Evolutionary conservation across 2,888 invertebrate species (phyloP).

Genomic region (Heliconius charithonia): DNA sequence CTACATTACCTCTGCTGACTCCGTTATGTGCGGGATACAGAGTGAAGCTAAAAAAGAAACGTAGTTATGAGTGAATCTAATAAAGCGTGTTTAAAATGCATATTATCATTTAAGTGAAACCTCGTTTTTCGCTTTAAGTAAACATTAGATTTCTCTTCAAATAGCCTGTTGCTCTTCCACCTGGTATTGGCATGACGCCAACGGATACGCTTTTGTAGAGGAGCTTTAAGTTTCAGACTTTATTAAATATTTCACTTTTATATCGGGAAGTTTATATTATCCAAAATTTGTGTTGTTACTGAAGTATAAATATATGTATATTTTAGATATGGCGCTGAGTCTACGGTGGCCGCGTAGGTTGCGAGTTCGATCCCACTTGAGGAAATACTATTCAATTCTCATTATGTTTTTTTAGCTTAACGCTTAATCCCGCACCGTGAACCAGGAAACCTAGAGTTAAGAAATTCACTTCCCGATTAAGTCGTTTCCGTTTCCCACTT

Average conservation of each 20-base stretch:
- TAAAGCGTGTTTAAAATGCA: background rate
- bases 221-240: conserved; percentile 1
- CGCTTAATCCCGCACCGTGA: background rate
- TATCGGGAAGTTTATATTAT: background rate
- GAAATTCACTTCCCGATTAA: background rate
- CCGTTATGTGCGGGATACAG: too few species aligned
- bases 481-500: too few species aligned
- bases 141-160: background rate
- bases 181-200: background rate
- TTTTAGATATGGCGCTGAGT: too few species aligned
- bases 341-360: too few species aligned
- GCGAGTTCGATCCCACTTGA: too few species aligned
- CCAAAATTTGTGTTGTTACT: background rate
- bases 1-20: too few species aligned
- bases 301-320: too few species aligned
- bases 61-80: too few species aligned
- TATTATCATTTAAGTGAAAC: background rate
- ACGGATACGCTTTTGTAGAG: background rate
- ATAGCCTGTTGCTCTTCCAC: background rate
- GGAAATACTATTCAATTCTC: too few species aligned
- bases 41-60: too few species aligned
- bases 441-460: background rate
- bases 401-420: too few species aligned
- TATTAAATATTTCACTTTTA: background rate
- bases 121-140: background rate